Conservation (phyloP, 2,888 invertebrate genomes). For the Arrhopalites spinosus region DNA sequence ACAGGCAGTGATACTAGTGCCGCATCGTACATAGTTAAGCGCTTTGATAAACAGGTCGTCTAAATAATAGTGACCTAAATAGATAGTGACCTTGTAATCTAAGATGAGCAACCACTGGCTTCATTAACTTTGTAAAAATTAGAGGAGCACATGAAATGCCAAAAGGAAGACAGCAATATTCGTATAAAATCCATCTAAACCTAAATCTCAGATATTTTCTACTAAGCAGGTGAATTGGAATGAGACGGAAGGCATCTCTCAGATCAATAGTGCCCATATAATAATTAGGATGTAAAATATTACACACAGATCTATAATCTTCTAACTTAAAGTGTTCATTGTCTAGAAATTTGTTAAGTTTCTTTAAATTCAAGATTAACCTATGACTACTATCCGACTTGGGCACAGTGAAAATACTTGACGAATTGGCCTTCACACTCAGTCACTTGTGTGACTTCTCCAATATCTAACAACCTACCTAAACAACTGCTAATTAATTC, state of each 20-base stretch:
- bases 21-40: background rate
- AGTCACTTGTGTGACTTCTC: background rate
- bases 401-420: conserved; percentile 33
- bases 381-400: conserved; percentile 32
- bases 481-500: background rate
- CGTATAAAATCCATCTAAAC: conserved; percentile 19
- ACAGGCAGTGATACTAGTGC: background rate
- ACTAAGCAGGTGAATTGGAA: conserved; percentile 21
- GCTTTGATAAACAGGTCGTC: conserved; percentile 35
- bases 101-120: conserved; percentile 23
- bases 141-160: conserved; percentile 35
- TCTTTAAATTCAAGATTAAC: conserved; percentile 41
- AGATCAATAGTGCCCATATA: conserved; percentile 37
- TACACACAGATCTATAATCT: conserved; percentile 33
- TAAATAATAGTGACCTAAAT: conserved; percentile 34
- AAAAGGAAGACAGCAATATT: conserved; percentile 36
- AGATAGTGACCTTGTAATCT: conserved; percentile 14
- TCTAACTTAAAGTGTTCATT: conserved; percentile 43
- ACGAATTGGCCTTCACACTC: conserved; percentile 22
- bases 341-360: conserved; percentile 31
- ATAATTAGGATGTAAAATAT: background rate
- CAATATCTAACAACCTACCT: background rate
- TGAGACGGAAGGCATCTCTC: conserved; percentile 37
- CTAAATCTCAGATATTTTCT: conserved; percentile 37
- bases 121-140: conserved; percentile 39